A percentile compares a stretch with the other conserved stretches of the same genome.
phyloP scores from a whole-genome alignment of 2,888 invertebrate genomes.

The Trissolcus japonicus region DNA sequence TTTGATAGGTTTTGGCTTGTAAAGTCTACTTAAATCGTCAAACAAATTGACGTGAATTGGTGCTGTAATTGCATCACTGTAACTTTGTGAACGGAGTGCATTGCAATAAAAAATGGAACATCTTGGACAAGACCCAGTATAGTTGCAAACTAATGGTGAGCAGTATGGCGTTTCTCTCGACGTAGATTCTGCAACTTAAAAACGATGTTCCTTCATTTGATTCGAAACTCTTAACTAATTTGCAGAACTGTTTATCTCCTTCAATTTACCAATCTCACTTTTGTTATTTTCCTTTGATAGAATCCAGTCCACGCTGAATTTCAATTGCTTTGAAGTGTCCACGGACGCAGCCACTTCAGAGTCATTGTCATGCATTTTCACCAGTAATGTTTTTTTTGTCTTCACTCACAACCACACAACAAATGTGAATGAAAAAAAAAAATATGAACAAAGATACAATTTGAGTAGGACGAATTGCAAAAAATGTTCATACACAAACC shows the following conservation, averaged over 20 bases:
- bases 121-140: constrained; percentile 62
- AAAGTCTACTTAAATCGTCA: constrained; percentile 64
- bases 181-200: constrained; percentile 36
- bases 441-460: not conserved
- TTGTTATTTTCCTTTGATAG: constrained; percentile 77
- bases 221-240: no score
- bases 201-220: no score
- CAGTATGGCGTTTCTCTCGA: constrained; percentile 60
- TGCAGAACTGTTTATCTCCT: no score
- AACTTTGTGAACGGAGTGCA: constrained; percentile 56
- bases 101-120: constrained; percentile 62
- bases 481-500: not conserved
- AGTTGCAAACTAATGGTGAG: constrained; percentile 61
- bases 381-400: constrained; percentile 2
- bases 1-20: constrained; percentile 67
- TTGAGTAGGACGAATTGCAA: not conserved
- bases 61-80: constrained; percentile 26
- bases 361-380: constrained; percentile 56
- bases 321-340: constrained; percentile 69
- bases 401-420: no score
- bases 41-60: constrained; percentile 52
- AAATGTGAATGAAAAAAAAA: not conserved
- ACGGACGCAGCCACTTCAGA: constrained; percentile 35
- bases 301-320: constrained; percentile 85
- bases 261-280: constrained; percentile 12